These are phyloP conservation scores for Chloroceryle aenea DNA, from an alignment of 2,113 vertebrate species.

Conservation along the genomic window DNA sequence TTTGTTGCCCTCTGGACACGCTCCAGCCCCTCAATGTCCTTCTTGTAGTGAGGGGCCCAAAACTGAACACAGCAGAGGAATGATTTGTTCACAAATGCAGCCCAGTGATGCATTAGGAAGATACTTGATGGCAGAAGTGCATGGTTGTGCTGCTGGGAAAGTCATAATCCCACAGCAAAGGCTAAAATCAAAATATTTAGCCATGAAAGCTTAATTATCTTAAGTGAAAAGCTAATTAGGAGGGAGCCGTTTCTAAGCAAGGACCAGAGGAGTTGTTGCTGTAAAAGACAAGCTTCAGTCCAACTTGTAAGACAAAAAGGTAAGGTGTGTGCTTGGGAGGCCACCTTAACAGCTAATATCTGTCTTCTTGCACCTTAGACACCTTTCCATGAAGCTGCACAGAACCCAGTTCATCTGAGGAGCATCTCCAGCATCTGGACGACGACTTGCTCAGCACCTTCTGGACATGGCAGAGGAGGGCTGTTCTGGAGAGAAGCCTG, in stretches of 20 bases:
- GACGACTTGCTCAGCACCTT: neutral
- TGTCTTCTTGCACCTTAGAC: neutral
- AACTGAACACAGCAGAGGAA: neutral
- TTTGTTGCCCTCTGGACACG: neutral
- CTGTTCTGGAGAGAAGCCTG: neutral
- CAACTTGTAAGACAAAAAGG: neutral
- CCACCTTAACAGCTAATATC: fast-evolving
- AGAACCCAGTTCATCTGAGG: neutral
- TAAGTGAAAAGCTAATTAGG: neutral
- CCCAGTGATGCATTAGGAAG: fast-evolving
- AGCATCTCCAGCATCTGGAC: neutral
- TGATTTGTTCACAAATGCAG: fast-evolving
- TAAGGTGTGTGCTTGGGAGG: neutral
- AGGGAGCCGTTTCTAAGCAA: neutral
- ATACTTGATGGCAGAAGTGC: neutral
- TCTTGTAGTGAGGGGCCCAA: neutral
- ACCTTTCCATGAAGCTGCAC: neutral
- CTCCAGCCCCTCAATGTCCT: neutral
- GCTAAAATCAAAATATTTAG: neutral
- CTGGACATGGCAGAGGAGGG: neutral
- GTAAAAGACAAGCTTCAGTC: neutral
- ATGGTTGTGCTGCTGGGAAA: neutral
- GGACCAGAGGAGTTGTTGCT: neutral
- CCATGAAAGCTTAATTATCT: neutral
- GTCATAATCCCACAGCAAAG: neutral